Percentiles rank a stretch among this genome's conserved stretches.
Evolutionary conservation across 1,140 invertebrate species (phyloP).

Genomic region (Bombus cullumanus): DNA sequence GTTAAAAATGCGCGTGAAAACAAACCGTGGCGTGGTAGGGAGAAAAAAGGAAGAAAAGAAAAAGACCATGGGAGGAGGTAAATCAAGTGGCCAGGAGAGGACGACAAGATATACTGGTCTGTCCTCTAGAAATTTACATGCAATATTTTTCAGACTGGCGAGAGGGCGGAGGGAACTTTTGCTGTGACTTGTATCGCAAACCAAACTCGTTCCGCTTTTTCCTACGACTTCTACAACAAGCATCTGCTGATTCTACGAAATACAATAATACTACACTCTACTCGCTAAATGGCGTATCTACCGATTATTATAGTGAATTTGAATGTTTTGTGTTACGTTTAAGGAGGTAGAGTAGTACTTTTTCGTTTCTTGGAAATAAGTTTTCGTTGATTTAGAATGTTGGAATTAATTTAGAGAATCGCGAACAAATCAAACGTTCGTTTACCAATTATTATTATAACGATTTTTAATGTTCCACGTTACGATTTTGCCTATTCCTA

Average conservation of each 20-base stretch:
- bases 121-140: conserved; percentile 48
- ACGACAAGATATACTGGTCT: conserved; percentile 45
- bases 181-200: background rate
- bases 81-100: conserved; percentile 11
- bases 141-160: conserved; percentile 23
- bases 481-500: no score
- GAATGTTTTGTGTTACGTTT: no score
- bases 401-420: background rate
- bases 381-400: no score
- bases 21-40: background rate
- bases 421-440: background rate
- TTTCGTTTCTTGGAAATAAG: no score
- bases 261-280: background rate
- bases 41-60: background rate
- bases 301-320: background rate
- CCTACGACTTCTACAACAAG: background rate
- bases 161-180: conserved; percentile 1
- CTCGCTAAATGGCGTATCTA: background rate
- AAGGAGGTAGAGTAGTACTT: no score
- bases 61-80: conserved; percentile 5
- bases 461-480: background rate
- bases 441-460: no score
- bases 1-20: conserved; percentile 14
- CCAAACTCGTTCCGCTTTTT: background rate
- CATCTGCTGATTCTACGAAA: background rate